phyloP scores from a whole-genome alignment of 1,140 invertebrate species.

The Gerris buenoi region DNA sequence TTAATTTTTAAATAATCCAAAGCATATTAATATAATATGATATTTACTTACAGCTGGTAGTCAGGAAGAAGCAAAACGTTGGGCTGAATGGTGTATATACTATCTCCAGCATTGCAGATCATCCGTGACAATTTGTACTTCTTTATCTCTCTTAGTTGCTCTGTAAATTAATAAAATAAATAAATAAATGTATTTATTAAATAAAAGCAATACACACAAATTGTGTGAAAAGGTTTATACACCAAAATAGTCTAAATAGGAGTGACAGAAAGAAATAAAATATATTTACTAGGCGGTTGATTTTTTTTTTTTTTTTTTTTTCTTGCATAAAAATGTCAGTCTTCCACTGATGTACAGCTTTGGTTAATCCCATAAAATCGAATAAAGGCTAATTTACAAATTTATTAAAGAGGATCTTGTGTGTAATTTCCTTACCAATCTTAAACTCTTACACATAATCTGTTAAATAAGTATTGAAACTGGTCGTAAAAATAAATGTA shows the following conservation, averaged over 20 bases:
- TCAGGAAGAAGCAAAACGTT: conserved; percentile 83
- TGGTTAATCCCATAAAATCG: too few relatives aligned
- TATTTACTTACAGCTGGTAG: conserved; percentile 74
- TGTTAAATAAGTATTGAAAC: too few relatives aligned
- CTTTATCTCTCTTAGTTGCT: conserved; percentile 77
- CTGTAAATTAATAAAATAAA: conserved; percentile 29
- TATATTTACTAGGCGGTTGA: background rate
- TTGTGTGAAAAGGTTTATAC: background rate
- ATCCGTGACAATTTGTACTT: conserved; percentile 70
- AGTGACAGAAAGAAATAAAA: background rate
- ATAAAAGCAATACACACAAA: background rate
- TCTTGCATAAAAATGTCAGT: too few relatives aligned
- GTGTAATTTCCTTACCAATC: too few relatives aligned
- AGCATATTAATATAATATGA: too few relatives aligned
- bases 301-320: background rate
- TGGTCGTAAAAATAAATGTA: too few relatives aligned
- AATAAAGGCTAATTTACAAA: too few relatives aligned
- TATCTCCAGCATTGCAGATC: conserved; percentile 87
- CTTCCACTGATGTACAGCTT: too few relatives aligned
- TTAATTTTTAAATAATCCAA: too few relatives aligned
- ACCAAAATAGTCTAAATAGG: background rate
- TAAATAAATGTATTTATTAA: too few relatives aligned
- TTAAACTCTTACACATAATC: too few relatives aligned
- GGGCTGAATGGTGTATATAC: conserved; percentile 77
- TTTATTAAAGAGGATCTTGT: background rate